These are phyloP conservation scores for Linnaemya vulpina DNA, from an alignment of 2,888 invertebrate species.

Conservation along the genomic window DNA sequence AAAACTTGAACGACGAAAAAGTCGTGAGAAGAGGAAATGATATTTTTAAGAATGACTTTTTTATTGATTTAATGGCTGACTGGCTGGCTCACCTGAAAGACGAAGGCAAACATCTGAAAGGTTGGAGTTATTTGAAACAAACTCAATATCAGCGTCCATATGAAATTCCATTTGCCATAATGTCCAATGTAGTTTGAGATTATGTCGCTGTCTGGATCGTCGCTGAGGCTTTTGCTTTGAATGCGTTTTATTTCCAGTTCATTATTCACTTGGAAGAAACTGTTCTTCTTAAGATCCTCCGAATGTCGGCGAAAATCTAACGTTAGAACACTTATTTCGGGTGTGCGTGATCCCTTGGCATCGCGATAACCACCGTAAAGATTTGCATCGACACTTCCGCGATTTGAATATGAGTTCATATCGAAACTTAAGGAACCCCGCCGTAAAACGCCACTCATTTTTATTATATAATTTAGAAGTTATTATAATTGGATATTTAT, in stretches of 20 bases:
- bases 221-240: slow-evolving; percentile 75
- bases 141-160: slow-evolving; percentile 85
- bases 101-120: slow-evolving; percentile 86
- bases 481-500: background rate
- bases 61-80: background rate
- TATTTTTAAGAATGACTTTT: slow-evolving; percentile 13
- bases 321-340: slow-evolving; percentile 81
- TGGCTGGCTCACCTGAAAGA: slow-evolving; percentile 83
- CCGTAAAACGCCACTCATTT: slow-evolving; percentile 81
- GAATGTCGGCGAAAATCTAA: slow-evolving; percentile 81
- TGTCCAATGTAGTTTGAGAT: slow-evolving; percentile 85
- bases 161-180: slow-evolving; percentile 86
- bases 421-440: slow-evolving; percentile 80
- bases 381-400: slow-evolving; percentile 78
- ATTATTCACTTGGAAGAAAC: background rate
- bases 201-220: slow-evolving; percentile 83
- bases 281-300: slow-evolving; percentile 79
- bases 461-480: background rate
- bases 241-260: background rate
- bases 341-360: slow-evolving; percentile 77
- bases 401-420: slow-evolving; percentile 68
- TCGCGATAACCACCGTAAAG: slow-evolving; percentile 79
- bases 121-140: slow-evolving; percentile 86
- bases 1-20: slow-evolving; percentile 15
- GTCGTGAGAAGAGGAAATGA: slow-evolving; percentile 49